These are phyloP conservation scores for Nebria salina DNA, from an alignment of 2,888 invertebrate genomes.

Conservation along the genomic window DNA sequence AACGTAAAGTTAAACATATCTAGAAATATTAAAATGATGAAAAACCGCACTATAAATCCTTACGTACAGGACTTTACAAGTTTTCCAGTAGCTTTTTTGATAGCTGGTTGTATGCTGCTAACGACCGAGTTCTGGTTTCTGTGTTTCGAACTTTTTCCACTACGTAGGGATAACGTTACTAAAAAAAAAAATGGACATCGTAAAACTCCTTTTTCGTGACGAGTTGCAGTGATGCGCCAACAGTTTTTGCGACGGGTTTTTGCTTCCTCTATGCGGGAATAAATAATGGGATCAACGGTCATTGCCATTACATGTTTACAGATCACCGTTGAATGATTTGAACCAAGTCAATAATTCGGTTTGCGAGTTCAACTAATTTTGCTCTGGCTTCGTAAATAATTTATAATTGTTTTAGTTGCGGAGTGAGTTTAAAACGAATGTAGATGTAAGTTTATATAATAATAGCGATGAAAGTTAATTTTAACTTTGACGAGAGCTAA, in stretches of 20 bases:
- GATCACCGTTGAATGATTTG: neutral
- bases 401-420: neutral
- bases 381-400: too few relatives aligned
- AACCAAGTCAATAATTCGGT: neutral
- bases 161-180: constrained; percentile 3
- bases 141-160: neutral
- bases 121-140: neutral
- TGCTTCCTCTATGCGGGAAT: neutral
- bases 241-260: neutral
- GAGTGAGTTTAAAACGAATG: neutral
- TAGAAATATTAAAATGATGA: neutral
- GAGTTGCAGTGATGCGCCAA: constrained; percentile 4
- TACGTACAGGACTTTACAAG: neutral
- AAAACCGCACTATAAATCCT: neutral
- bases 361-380: neutral
- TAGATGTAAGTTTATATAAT: neutral
- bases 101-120: neutral
- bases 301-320: neutral
- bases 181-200: constrained; percentile 2
- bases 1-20: too few relatives aligned
- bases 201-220: neutral
- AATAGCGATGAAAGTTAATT: neutral
- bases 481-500: neutral
- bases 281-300: neutral
- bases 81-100: neutral